phyloP scores from a whole-genome alignment of 2,113 vertebrate genomes.

The Actinemys pallida region DNA sequence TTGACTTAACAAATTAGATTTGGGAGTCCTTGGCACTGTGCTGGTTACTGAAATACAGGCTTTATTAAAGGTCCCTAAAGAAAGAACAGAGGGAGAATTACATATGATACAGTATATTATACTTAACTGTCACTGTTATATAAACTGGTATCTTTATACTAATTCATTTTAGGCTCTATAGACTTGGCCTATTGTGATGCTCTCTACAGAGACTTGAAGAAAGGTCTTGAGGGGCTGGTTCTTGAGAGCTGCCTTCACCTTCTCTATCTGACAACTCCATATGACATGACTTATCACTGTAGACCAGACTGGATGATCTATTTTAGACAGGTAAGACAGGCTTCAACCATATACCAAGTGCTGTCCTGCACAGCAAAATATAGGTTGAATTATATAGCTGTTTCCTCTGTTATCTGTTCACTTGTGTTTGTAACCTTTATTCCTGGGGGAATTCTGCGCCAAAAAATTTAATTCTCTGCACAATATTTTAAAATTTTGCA shows the following conservation, averaged over 20 bases:
- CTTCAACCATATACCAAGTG: neutral
- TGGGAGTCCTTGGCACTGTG: neutral
- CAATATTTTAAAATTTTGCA: too few relatives aligned
- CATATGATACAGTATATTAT: neutral
- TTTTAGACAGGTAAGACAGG: conserved; percentile 86
- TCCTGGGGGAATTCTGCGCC: too few relatives aligned
- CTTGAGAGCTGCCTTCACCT: conserved; percentile 92
- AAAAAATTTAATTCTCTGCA: too few relatives aligned
- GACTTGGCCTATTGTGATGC: conserved; percentile 86
- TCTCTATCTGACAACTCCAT: conserved; percentile 91
- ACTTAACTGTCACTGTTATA: neutral
- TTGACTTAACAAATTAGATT: neutral
- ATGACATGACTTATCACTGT: conserved; percentile 86
- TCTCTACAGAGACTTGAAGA: conserved; percentile 90
- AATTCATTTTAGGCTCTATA: conserved; percentile 85
- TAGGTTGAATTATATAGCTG: neutral
- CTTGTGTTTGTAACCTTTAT: neutral
- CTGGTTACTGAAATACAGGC: neutral
- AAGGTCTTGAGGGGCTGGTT: conserved; percentile 91
- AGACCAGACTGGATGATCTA: conserved; percentile 95
- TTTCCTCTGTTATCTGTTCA: neutral
- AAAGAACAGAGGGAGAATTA: neutral
- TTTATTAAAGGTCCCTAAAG: neutral
- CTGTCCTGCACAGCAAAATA: neutral
- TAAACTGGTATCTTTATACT: neutral